Conservation (phyloP, 1,140 invertebrate genomes). For the Microplitis mediator region DNA sequence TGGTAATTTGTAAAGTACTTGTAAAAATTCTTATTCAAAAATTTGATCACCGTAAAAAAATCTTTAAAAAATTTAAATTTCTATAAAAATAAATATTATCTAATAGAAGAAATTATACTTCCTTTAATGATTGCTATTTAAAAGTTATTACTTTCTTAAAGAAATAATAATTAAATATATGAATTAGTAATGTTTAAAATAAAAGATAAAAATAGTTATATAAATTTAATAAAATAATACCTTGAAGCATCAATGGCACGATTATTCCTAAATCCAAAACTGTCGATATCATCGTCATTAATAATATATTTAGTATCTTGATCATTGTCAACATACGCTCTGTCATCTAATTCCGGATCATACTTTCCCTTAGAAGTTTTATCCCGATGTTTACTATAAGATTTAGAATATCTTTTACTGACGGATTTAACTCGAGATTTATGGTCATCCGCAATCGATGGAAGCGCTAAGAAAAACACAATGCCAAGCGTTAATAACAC, state of each 20-base stretch:
- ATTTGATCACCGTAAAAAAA: not conserved
- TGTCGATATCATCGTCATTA: not conserved
- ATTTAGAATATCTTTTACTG: slow-evolving; percentile 9
- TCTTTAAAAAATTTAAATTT: not conserved
- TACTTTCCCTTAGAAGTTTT: slow-evolving; percentile 32
- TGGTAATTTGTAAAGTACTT: too few relatives aligned
- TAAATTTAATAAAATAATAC: slow-evolving; percentile 18
- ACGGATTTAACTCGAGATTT: slow-evolving; percentile 24
- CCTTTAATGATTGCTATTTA: too few relatives aligned
- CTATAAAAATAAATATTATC: too few relatives aligned
- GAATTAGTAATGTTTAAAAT: too few relatives aligned
- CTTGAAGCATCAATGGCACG: slow-evolving; percentile 25
- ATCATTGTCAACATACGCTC: not conserved
- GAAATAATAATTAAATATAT: too few relatives aligned
- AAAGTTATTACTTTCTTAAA: too few relatives aligned
- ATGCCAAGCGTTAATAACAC: slow-evolving; percentile 31
- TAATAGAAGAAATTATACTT: too few relatives aligned
- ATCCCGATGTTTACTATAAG: slow-evolving; percentile 24
- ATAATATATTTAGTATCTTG: not conserved
- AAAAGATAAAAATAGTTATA: not conserved
- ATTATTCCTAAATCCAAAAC: slow-evolving; percentile 10
- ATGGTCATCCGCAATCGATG: slow-evolving; percentile 16
- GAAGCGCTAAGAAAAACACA: slow-evolving; percentile 15
- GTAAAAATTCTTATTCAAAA: not conserved
- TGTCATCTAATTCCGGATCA: slow-evolving; percentile 18